These are phyloP conservation scores for Psix sp. DNA, from an alignment of 1,140 invertebrate genomes.

Conservation along the genomic window DNA sequence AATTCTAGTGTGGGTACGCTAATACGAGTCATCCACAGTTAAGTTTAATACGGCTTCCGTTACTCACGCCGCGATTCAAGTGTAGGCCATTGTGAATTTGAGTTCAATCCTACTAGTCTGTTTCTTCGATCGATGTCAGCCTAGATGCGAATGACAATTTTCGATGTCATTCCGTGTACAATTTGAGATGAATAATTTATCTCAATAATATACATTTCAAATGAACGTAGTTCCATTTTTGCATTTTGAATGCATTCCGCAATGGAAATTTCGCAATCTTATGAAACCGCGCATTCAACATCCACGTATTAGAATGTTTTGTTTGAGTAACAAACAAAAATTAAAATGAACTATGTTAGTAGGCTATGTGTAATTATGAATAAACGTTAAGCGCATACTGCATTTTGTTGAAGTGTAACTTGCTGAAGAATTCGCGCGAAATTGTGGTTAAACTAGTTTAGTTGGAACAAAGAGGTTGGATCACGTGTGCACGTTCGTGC, in stretches of 20 bases:
- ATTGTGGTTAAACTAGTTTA: conserved; percentile 27
- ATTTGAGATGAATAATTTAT: no score
- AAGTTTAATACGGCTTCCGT: conserved; percentile 40
- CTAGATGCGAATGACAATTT: no score
- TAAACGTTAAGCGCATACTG: conserved; percentile 7
- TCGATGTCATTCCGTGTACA: no score
- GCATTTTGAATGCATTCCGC: no score
- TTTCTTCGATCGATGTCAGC: no score
- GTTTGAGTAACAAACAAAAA: no score
- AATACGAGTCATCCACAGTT: conserved; percentile 26
- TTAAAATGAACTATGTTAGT: conserved; percentile 6
- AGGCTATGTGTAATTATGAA: neutral
- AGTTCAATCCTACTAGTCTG: no score
- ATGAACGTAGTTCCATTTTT: no score
- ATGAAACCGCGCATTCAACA: no score
- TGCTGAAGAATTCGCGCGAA: conserved; percentile 6
- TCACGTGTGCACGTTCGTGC: conserved; percentile 21
- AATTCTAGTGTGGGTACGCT: conserved; percentile 16
- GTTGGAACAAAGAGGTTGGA: conserved; percentile 7
- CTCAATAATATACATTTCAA: no score
- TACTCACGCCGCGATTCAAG: conserved; percentile 23
- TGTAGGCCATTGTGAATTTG: conserved; percentile 14
- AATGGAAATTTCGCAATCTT: no score
- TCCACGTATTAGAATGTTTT: no score
- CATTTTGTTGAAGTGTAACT: conserved; percentile 6